Percentiles rank a stretch among this genome's conserved stretches.
phyloP scores from a whole-genome alignment of 2,888 invertebrate genomes.

The Parnassius mnemosyne region DNA sequence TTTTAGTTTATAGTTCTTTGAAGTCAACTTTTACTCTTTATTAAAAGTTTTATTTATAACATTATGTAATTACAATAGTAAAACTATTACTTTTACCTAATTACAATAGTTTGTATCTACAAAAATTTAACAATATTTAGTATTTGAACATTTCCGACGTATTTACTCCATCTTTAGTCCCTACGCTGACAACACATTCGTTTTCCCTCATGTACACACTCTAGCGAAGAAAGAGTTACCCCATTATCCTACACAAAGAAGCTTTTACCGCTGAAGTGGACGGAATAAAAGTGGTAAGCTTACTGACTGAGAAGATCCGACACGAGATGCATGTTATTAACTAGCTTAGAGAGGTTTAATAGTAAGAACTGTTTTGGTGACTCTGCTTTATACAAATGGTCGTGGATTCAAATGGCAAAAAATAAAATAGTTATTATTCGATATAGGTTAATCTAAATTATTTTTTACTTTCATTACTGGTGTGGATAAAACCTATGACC shows the following conservation, averaged over 20 bases:
- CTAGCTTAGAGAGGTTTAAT: slow-evolving; percentile 19
- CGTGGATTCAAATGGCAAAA: too few species aligned
- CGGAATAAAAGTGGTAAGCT: slow-evolving; percentile 31
- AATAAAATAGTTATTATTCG: too few species aligned
- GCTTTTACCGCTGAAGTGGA: slow-evolving; percentile 62
- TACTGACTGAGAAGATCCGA: slow-evolving; percentile 23
- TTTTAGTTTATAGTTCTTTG: too few species aligned
- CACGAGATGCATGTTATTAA: slow-evolving; percentile 24
- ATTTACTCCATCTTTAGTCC: slow-evolving; percentile 9
- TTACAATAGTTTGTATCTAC: too few species aligned
- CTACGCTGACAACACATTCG: slow-evolving; percentile 26
- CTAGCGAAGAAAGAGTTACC: slow-evolving; percentile 61
- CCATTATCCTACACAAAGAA: slow-evolving; percentile 60
- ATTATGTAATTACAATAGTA: too few species aligned
- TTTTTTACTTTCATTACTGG: too few species aligned
- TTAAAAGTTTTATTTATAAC: too few species aligned
- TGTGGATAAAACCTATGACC: too few species aligned
- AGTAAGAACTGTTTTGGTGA: slow-evolving; percentile 1
- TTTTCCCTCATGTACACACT: slow-evolving; percentile 50
- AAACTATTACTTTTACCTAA: too few species aligned
- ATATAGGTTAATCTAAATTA: too few species aligned
- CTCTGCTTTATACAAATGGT: too few species aligned
- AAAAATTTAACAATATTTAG: not conserved
- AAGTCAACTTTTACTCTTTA: too few species aligned
- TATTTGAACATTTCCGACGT: not conserved